phyloP scores from a whole-genome alignment of 2,113 vertebrate genomes.

The Erinaceus europaeus region DNA sequence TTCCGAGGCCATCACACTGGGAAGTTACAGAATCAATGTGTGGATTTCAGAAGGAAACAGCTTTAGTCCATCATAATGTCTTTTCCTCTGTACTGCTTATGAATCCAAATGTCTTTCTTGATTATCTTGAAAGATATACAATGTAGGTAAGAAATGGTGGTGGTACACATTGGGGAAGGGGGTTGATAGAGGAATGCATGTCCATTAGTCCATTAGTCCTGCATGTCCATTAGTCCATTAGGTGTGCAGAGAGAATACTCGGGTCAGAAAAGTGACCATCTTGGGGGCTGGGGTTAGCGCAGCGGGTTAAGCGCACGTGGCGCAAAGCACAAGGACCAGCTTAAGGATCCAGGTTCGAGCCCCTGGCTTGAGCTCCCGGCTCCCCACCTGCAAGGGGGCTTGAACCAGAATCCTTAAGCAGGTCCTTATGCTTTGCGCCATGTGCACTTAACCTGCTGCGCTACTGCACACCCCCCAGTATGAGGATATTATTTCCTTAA shows the following conservation, averaged over 20 bases:
- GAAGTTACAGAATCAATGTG: no score
- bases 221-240: background rate
- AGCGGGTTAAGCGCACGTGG: no score
- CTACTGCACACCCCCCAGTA: no score
- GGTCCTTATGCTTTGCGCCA: no score
- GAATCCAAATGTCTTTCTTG: no score
- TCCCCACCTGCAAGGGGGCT: no score
- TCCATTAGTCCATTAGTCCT: background rate
- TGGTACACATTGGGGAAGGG: background rate
- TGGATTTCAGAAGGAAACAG: background rate
- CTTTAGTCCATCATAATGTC: background rate
- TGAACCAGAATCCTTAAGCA: no score
- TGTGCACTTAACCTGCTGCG: no score
- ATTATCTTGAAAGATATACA: background rate
- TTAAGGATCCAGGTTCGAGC: no score
- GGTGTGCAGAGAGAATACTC: background rate
- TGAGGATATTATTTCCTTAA: background rate
- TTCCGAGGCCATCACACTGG: background rate
- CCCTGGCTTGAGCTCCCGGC: no score
- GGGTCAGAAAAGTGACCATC: background rate
- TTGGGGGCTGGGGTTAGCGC: no score
- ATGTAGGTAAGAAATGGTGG: background rate
- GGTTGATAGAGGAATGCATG: background rate
- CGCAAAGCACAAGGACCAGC: no score
- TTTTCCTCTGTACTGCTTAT: background rate